Percentiles rank a stretch among this genome's conserved stretches.
These are phyloP conservation scores for Baryphthengus martii DNA, from an alignment of 2,113 vertebrate genomes.

Conservation along the genomic window DNA sequence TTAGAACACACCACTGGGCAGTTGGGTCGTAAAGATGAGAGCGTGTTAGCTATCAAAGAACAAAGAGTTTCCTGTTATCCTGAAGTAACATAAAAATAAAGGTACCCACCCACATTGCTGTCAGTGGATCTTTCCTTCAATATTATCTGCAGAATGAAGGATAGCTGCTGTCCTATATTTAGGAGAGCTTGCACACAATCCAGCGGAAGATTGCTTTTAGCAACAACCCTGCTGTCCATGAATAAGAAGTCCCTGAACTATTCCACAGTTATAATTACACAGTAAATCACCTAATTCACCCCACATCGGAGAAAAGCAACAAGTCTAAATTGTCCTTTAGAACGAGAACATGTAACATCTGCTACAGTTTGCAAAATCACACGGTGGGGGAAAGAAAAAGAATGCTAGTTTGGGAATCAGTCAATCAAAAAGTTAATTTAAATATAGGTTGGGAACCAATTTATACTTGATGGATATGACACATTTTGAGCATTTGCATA, in stretches of 20 bases:
- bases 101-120: not conserved
- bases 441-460: not conserved
- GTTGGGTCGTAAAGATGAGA: not conserved
- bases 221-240: not conserved
- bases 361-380: not conserved
- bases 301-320: not conserved
- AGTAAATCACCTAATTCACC: not conserved
- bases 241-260: not conserved
- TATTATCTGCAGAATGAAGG: not conserved
- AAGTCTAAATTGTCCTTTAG: not conserved
- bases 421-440: not conserved
- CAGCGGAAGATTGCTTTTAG: not conserved
- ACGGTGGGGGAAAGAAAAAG: fast-evolving
- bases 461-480: not conserved
- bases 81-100: not conserved
- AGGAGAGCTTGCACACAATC: not conserved
- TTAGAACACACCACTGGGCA: not conserved
- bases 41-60: not conserved
- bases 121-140: not conserved
- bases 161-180: not conserved
- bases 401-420: not conserved
- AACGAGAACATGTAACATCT: not conserved
- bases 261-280: not conserved
- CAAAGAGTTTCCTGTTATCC: not conserved
- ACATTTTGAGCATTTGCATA: not conserved